Evolutionary conservation across 2,888 invertebrate genomes (phyloP).

Genomic region (Galerucella pusilla): DNA sequence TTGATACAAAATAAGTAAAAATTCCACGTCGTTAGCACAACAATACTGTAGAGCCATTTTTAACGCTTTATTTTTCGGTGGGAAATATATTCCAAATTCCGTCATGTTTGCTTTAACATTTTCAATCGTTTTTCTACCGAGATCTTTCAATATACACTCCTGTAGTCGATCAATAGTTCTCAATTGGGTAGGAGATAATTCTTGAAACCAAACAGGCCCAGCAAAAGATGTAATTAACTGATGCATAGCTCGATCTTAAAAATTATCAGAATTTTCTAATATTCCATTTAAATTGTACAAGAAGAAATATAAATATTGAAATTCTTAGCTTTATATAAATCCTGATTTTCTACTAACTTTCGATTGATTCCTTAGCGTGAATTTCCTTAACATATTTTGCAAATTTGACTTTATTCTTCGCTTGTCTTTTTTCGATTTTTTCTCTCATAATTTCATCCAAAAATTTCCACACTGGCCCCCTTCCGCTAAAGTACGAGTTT

Average conservation of each 20-base stretch:
- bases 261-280: not conserved
- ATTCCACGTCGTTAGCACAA: conserved; percentile 59
- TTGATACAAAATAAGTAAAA: conserved; percentile 61
- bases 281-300: not conserved
- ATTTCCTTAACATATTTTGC: conserved; percentile 31
- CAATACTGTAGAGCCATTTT: conserved; percentile 56
- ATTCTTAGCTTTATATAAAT: not conserved
- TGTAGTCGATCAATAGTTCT: conserved; percentile 53
- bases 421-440: conserved; percentile 44
- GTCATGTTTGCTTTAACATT: conserved; percentile 56
- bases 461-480: conserved; percentile 55
- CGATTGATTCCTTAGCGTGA: conserved; percentile 16
- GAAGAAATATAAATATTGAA: not conserved
- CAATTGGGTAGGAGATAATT: conserved; percentile 60
- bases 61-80: conserved; percentile 53
- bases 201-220: conserved; percentile 63
- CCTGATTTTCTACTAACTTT: conserved; percentile 16
- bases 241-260: conserved; percentile 13
- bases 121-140: conserved; percentile 47
- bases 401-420: conserved; percentile 37
- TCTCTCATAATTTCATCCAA: conserved; percentile 54
- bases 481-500: conserved; percentile 39
- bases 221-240: conserved; percentile 36
- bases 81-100: conserved; percentile 56
- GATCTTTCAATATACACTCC: conserved; percentile 49